Evolutionary conservation across 2,797 vertebrate species (phyloP).

Genomic region (Acrossocheilus wenchowensis): DNA sequence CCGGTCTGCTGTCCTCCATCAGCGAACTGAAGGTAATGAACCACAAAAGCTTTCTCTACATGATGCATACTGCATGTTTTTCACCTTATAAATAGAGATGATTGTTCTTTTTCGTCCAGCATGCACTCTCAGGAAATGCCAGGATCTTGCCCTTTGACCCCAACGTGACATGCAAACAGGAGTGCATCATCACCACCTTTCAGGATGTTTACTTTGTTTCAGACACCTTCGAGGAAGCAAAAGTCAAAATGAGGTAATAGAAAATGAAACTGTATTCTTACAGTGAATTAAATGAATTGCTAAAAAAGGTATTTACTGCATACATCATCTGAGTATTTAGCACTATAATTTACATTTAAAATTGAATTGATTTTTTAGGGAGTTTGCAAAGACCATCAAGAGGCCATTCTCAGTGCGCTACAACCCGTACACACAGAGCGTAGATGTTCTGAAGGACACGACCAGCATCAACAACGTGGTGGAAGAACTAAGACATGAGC

Average conservation of each 20-base stretch:
- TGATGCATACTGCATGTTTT: background rate
- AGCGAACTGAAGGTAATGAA: constrained; percentile 87
- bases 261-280: background rate
- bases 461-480: constrained; percentile 90
- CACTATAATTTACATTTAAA: background rate
- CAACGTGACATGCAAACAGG: constrained; percentile 90
- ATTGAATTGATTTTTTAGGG: constrained; percentile 74
- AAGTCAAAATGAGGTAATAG: constrained; percentile 94
- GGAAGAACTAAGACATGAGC: constrained; percentile 91
- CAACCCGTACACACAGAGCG: constrained; percentile 93
- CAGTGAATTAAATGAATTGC: background rate
- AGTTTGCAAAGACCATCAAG: constrained; percentile 97
- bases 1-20: constrained; percentile 95
- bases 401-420: constrained; percentile 95
- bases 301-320: background rate
- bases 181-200: constrained; percentile 97
- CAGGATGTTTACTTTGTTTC: constrained; percentile 98
- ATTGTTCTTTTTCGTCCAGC: constrained; percentile 76
- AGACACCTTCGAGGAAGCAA: constrained; percentile 97
- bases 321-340: background rate
- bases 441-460: constrained; percentile 91
- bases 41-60: background rate
- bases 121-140: constrained; percentile 92
- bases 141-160: constrained; percentile 93
- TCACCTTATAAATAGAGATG: background rate